phyloP scores from a whole-genome alignment of 64 coral and sea anemone genomes.

The Montipora efflorescens region DNA sequence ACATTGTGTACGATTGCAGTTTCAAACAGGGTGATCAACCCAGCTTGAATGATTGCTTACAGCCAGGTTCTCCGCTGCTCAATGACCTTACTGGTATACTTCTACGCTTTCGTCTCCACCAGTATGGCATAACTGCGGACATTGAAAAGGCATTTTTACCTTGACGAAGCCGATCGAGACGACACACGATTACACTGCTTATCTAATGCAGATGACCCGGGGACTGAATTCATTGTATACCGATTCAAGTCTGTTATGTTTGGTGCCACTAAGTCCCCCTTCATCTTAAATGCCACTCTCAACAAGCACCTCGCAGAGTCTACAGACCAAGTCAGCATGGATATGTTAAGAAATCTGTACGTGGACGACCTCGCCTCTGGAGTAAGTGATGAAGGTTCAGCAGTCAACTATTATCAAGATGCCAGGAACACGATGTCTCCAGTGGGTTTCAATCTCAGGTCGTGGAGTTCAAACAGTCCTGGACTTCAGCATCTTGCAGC shows the following conservation, averaged over 20 bases:
- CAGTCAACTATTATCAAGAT: not conserved
- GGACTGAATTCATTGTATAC: not conserved
- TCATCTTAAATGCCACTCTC: not conserved
- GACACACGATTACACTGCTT: constrained; percentile 55
- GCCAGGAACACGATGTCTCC: not conserved
- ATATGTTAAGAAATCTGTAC: constrained; percentile 28
- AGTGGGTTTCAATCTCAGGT: not conserved
- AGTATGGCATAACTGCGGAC: too few species aligned
- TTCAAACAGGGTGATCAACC: not conserved
- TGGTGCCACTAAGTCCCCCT: constrained; percentile 1
- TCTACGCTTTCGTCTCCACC: too few species aligned
- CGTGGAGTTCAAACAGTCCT: not conserved
- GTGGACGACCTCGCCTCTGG: constrained; percentile 34
- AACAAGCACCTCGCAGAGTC: constrained; percentile 14
- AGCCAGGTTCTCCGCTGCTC: not conserved
- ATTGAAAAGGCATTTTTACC: constrained; percentile 19
- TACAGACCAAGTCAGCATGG: not conserved
- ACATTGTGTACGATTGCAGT: too few species aligned
- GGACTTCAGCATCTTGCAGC: not conserved
- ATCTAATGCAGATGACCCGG: not conserved
- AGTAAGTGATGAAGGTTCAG: not conserved
- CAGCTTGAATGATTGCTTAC: constrained; percentile 48
- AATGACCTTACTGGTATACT: too few species aligned
- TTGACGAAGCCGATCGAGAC: constrained; percentile 34
- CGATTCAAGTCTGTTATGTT: constrained; percentile 57